Evolutionary conservation across 1,140 invertebrate species (phyloP).

Genomic region (Polyergus mexicanus): DNA sequence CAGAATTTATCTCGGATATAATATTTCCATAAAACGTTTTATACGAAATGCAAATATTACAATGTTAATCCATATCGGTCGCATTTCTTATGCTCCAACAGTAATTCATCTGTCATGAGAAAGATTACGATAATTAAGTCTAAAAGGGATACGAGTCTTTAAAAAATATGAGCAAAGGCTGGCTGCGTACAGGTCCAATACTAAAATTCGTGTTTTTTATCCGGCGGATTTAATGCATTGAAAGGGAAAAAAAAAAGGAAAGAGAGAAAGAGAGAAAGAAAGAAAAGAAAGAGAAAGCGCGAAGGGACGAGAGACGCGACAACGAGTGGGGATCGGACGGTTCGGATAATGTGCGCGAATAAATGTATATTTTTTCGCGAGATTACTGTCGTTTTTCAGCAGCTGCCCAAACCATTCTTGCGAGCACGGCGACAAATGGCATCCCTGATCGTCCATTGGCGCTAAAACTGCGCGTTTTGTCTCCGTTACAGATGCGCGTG

Average conservation of each 20-base stretch:
- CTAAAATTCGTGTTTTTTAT: constrained; percentile 62
- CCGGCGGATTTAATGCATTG: constrained; percentile 41
- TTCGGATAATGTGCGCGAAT: constrained; percentile 62
- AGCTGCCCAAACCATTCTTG: constrained; percentile 67
- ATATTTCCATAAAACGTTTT: not conserved
- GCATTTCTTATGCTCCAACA: not conserved
- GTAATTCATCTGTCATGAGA: constrained; percentile 17
- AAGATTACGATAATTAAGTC: constrained; percentile 5
- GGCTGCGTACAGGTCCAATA: not conserved
- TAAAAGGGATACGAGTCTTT: constrained; percentile 6
- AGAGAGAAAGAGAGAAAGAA: not conserved
- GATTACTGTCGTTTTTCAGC: constrained; percentile 75
- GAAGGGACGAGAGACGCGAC: constrained; percentile 3
- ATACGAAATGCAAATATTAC: not conserved
- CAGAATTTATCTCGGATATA: not conserved
- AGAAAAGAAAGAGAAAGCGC: not conserved
- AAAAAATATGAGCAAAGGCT: constrained; percentile 3
- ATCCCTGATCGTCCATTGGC: constrained; percentile 77
- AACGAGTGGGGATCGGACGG: constrained; percentile 32
- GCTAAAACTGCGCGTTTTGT: constrained; percentile 74
- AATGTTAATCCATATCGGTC: constrained; percentile 7
- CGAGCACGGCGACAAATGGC: constrained; percentile 72
- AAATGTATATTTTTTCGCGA: constrained; percentile 73
- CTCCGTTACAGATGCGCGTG: constrained; percentile 63
- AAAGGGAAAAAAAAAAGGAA: constrained; percentile 6